Evolutionary conservation across 2,888 invertebrate genomes (phyloP), one percentile per base, ranked within the genome.

Genomic region (Hypsopygia costalis): DNA sequence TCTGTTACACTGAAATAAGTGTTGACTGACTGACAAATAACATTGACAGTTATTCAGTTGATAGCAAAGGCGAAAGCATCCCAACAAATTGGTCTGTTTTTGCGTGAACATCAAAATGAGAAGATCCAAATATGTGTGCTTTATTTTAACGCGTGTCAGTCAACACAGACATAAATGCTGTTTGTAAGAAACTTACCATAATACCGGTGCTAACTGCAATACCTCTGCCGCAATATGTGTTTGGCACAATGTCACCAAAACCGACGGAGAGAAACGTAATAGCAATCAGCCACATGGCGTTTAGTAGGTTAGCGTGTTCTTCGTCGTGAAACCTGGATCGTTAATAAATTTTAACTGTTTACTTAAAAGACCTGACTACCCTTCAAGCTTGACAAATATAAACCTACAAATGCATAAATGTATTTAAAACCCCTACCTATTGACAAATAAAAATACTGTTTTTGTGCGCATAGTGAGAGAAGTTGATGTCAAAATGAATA

Each of bases 221-320:
- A 81, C 97, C 98, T 88, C 99, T 93, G 78, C 99, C 99, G 91
- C 99, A 99, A 92, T 99, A 99, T 62, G 99, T 99, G 91, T 99
- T 99, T 83, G 99, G 99, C 82, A 99, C 99, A 85, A 98, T 98
- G 91, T 98, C 99, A 81, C 99, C 99, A 91, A 99, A 99, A 83
- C 99, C 99, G 78, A 99, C 98, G 91, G 98, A 98, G 81, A 99
- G 94, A 93, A 99, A 99, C 73, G 99, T 99, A 81, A 99, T 99
- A 77, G 99, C 98, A 88, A 99, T 98, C 90, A 99, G 94, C 99
- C 99, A 99, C 97, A 99, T 98, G 74, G 99, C 97, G 92, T 99
- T 99, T 86, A 98, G 93, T 81, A 98, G 94, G 91, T 98, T 98
- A 85, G 97, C 98, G 90, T 98, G 98, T 90, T 98, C 97, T 90